phyloP scores from a whole-genome alignment of 2,797 vertebrate genomes.

The Pseudochaenichthys georgianus region DNA sequence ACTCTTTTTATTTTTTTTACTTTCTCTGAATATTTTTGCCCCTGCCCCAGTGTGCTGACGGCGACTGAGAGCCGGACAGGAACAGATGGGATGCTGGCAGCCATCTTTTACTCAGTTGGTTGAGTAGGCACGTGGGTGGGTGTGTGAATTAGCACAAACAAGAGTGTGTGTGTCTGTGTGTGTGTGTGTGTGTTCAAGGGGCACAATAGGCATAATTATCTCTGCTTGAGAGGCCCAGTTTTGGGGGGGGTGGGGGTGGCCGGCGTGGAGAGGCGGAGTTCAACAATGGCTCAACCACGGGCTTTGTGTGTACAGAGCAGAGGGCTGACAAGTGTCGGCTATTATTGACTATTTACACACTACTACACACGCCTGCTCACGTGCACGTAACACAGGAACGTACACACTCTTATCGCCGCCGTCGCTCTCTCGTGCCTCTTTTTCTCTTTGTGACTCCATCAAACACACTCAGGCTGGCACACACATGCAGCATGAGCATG shows the following conservation, averaged over 20 bases:
- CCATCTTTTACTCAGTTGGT: conserved; percentile 83
- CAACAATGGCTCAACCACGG: conserved; percentile 84
- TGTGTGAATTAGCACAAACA: conserved; percentile 82
- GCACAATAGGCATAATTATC: conserved; percentile 88
- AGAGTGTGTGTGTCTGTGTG: conserved; percentile 53
- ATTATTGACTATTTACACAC: conserved; percentile 89
- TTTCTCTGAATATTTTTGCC: conserved; percentile 48
- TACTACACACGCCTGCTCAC: conserved; percentile 72
- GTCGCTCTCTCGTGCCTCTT: conserved; percentile 31
- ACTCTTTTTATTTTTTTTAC: conserved; percentile 7
- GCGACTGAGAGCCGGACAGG: conserved; percentile 61
- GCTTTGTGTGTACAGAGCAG: conserved; percentile 85
- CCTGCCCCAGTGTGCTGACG: conserved; percentile 57
- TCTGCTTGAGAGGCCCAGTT: conserved; percentile 81
- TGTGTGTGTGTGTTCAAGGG: conserved; percentile 39
- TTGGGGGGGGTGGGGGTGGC: conserved; percentile 18
- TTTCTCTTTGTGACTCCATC: conserved; percentile 55
- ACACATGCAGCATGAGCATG: conserved; percentile 50
- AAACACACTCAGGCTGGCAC: conserved; percentile 46
- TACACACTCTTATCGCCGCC: conserved; percentile 34
- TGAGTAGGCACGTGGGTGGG: conserved; percentile 81
- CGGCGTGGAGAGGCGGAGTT: conserved; percentile 71
- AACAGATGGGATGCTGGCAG: conserved; percentile 84
- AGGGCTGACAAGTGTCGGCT: conserved; percentile 87
- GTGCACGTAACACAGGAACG: conserved; percentile 68